Evolutionary conservation across 1,140 invertebrate genomes (phyloP), one percentile per base, ranked within the genome.

Genomic region (Mercenaria mercenaria): DNA sequence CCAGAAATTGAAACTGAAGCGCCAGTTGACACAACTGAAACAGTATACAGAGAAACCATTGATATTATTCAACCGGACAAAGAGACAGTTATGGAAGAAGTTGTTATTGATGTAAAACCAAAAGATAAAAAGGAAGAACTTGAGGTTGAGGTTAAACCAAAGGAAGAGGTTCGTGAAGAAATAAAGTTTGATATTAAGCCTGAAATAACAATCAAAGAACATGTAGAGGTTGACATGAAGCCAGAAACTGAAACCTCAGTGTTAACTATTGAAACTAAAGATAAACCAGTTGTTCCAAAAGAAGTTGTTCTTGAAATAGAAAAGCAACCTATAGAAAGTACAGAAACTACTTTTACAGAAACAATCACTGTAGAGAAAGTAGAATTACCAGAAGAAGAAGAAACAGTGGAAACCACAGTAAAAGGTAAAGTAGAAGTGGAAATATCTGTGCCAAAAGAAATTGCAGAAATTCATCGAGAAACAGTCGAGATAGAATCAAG

Each of bases 31-130:
- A 43, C 76, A 2, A 85, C 67, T 41, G 87, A 91, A 85, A 72
- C 64, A 41, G 23, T 69, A 20, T 87, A 82, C 69, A 86, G 37
- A 64, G 89, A 92, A 72, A 86, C 81, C 39, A 32, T 91, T 43
- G 82, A 90, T 52, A 23, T 43, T 20, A 85, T n/a, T n/a, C n/a
- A n/a, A 29, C 85, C 69, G 47, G 52, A 81, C 37, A 79, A 41
- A 18, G 47, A 76, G 34, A 18, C 3, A 32, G 50, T 10, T 3
- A 87, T 20, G 43, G 47, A 56, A 41, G 50, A 87, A 59, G 20
- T 87, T 37, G 43, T 23, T n/a, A 59, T 77, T 56, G 72, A 85
- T 34, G 74, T 56, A 10, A 47, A 61, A 41, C 72, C 72, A 56
- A 76, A 77, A 59, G 2, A 59, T 2, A 15, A 56, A 0, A 86